A percentile compares a stretch with the other conserved stretches of the same genome.
Conservation (phyloP, 2,888 invertebrate species). For the Drosophila neonasuta region DNA sequence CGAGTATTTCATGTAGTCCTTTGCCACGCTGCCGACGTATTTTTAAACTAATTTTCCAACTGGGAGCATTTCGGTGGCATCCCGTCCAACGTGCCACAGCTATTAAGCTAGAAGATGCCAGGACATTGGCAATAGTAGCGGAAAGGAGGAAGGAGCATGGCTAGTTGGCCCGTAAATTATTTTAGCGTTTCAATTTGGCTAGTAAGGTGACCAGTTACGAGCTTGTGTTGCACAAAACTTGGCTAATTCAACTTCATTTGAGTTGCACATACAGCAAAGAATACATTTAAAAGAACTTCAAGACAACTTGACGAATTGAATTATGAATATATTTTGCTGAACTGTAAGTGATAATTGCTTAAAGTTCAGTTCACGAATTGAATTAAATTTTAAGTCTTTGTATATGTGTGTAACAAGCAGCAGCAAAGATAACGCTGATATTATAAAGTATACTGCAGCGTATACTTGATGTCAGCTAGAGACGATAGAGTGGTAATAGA, state of each 20-base stretch:
- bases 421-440: no score
- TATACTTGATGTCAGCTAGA: no score
- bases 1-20: conserved; percentile 20
- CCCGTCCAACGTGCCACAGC: conserved; percentile 54
- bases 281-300: conserved; percentile 2
- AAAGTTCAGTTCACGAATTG: background rate
- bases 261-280: conserved; percentile 3
- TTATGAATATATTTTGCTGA: background rate
- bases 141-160: conserved; percentile 5
- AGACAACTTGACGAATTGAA: background rate
- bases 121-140: conserved; percentile 31
- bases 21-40: conserved; percentile 52
- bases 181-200: conserved; percentile 70
- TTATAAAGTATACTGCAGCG: no score
- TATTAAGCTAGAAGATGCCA: conserved; percentile 37
- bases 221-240: conserved; percentile 27
- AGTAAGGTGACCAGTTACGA: conserved; percentile 46
- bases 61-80: conserved; percentile 69
- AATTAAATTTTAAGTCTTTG: background rate
- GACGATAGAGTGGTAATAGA: no score
- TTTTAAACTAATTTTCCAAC: conserved; percentile 78
- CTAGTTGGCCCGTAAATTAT: conserved; percentile 71
- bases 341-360: no score
- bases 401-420: no score
- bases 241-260: conserved; percentile 41